phyloP scores from a whole-genome alignment of 2,113 vertebrate species.

The Colossoma macropomum region DNA sequence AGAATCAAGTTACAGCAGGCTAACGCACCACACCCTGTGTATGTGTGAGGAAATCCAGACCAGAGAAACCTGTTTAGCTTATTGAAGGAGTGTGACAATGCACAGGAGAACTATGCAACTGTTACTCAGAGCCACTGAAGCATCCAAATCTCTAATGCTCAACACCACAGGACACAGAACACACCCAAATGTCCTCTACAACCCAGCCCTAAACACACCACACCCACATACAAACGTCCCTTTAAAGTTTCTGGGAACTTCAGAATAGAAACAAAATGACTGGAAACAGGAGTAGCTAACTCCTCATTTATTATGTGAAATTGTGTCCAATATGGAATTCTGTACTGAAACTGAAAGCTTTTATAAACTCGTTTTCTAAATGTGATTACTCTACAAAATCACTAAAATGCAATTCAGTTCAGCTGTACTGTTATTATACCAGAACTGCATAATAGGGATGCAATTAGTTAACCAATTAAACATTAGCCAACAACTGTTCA shows the following conservation, averaged over 20 bases:
- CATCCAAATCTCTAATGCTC: conserved; percentile 32
- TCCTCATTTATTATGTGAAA: not conserved
- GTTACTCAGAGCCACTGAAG: conserved; percentile 39
- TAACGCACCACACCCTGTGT: conserved; percentile 45
- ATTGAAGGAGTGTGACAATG: conserved; percentile 37
- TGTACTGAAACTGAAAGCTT: too few relatives aligned
- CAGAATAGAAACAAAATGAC: not conserved
- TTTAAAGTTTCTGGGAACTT: not conserved
- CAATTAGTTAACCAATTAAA: too few relatives aligned
- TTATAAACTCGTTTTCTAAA: too few relatives aligned
- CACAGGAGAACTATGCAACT: conserved; percentile 32
- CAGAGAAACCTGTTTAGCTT: conserved; percentile 75
- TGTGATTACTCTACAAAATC: too few relatives aligned
- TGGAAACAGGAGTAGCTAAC: not conserved
- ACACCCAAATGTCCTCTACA: conserved; percentile 50
- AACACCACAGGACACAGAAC: conserved; percentile 40
- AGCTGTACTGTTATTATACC: too few relatives aligned
- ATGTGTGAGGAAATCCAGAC: conserved; percentile 62
- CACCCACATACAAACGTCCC: conserved; percentile 10
- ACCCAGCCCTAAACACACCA: conserved; percentile 37
- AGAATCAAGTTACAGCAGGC: conserved; percentile 72
- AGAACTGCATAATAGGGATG: too few relatives aligned
- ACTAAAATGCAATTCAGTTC: too few relatives aligned
- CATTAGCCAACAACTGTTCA: too few relatives aligned
- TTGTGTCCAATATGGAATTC: too few relatives aligned